Percentiles rank a stretch among this genome's conserved stretches.
phyloP scores from a whole-genome alignment of 2,888 invertebrate species.

The Gymnoscelis rufifasciata region DNA sequence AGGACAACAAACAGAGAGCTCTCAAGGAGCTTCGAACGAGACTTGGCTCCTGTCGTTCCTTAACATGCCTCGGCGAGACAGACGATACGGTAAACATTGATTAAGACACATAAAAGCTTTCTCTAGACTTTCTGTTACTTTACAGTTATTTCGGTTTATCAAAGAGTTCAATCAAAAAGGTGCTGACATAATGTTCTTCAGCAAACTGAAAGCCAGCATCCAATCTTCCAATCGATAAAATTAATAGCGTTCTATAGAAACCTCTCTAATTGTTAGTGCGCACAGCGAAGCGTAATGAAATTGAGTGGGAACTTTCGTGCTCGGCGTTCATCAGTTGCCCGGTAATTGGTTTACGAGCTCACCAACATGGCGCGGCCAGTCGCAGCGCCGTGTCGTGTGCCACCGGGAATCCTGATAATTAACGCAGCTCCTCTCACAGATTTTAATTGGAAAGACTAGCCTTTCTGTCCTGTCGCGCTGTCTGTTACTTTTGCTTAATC shows the following conservation, averaged over 20 bases:
- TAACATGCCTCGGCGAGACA: constrained; percentile 38
- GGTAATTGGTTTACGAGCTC: constrained; percentile 67
- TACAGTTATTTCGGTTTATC: not conserved
- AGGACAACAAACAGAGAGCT: constrained; percentile 59
- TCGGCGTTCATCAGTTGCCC: constrained; percentile 59
- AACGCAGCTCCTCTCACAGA: constrained; percentile 37
- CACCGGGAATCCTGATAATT: constrained; percentile 64
- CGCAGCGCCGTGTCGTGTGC: constrained; percentile 45
- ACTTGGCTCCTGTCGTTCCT: constrained; percentile 19
- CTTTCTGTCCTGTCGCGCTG: constrained; percentile 40
- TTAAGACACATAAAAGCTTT: constrained; percentile 46
- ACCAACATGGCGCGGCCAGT: constrained; percentile 48
- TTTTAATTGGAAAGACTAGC: constrained; percentile 55
- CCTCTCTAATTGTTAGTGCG: constrained; percentile 55
- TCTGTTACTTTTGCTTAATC: constrained; percentile 24
- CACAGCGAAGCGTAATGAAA: constrained; percentile 59
- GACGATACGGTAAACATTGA: constrained; percentile 54
- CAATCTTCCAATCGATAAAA: constrained; percentile 42
- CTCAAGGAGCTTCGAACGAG: constrained; percentile 38
- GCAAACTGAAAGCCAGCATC: constrained; percentile 20
- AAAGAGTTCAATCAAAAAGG: constrained; percentile 8
- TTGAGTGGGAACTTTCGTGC: constrained; percentile 62
- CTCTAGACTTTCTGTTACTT: constrained; percentile 14
- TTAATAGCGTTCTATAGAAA: constrained; percentile 49
- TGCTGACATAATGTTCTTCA: constrained; percentile 13